These are phyloP conservation scores for Mylabris sibirica DNA, from an alignment of 2,888 invertebrate species.

Conservation along the genomic window DNA sequence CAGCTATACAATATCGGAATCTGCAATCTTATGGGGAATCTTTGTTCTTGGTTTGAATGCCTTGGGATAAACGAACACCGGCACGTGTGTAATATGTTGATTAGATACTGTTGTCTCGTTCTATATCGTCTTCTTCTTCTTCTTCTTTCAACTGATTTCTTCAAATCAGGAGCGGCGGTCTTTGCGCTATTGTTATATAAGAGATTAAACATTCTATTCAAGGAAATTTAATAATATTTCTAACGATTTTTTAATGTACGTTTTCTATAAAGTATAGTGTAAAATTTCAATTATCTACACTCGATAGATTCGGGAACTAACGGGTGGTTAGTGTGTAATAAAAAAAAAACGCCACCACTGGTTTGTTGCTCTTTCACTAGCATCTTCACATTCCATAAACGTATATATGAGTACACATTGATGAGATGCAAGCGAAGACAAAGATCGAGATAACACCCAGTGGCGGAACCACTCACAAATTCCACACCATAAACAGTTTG, in stretches of 20 bases:
- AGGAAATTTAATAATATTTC: neutral
- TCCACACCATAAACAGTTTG: constrained; percentile 12
- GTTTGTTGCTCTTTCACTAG: constrained; percentile 19
- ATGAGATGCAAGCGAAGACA: neutral
- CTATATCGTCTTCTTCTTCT: neutral
- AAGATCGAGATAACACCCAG: constrained; percentile 14
- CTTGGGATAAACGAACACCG: constrained; percentile 29
- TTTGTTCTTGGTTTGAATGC: constrained; percentile 24
- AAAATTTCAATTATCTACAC: neutral
- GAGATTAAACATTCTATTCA: neutral
- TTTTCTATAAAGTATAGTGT: neutral
- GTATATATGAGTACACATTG: neutral
- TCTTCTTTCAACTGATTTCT: neutral
- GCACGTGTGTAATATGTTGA: constrained; percentile 33
- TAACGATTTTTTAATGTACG: neutral
- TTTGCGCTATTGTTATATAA: neutral
- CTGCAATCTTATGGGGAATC: constrained; percentile 5
- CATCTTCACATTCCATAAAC: constrained; percentile 13
- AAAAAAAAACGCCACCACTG: neutral
- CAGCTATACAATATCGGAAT: neutral
- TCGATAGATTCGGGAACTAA: too few species aligned
- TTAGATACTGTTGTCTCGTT: constrained; percentile 20
- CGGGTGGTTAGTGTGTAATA: too few species aligned
- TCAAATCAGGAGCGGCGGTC: constrained; percentile 1
- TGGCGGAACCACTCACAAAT: constrained; percentile 15